phyloP scores from a whole-genome alignment of 2,797 vertebrate genomes.

The Lithobates sylvaticus region DNA sequence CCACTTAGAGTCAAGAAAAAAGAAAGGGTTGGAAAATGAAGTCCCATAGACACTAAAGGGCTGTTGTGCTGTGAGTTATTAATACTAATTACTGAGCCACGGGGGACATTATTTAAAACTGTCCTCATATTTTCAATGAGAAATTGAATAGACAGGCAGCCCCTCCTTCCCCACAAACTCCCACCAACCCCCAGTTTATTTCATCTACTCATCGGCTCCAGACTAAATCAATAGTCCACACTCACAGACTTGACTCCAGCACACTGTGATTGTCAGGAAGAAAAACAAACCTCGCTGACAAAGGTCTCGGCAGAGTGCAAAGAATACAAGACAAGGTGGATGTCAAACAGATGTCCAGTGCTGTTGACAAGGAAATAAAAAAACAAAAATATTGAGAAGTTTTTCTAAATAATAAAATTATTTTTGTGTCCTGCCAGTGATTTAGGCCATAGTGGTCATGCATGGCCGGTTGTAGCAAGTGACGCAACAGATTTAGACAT shows the following conservation, averaged over 20 bases:
- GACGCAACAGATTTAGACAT: too few species aligned
- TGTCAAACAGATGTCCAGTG: slow-evolving; percentile 49
- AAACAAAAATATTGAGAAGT: slow-evolving; percentile 11
- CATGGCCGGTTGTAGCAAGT: too few species aligned
- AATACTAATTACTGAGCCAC: slow-evolving; percentile 24
- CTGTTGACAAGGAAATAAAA: neutral
- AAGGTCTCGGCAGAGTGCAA: slow-evolving; percentile 45
- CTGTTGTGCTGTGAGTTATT: slow-evolving; percentile 12
- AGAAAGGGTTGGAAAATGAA: neutral
- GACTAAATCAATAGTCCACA: slow-evolving; percentile 48
- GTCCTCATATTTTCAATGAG: slow-evolving; percentile 14
- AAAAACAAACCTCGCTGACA: slow-evolving; percentile 48
- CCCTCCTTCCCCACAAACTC: neutral
- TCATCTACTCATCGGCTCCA: slow-evolving; percentile 32
- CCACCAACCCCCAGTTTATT: slow-evolving; percentile 23
- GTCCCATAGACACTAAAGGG: slow-evolving; percentile 19
- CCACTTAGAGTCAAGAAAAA: slow-evolving; percentile 21
- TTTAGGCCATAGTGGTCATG: too few species aligned
- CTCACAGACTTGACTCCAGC: slow-evolving; percentile 27
- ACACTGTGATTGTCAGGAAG: slow-evolving; percentile 49
- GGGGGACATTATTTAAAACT: slow-evolving; percentile 8
- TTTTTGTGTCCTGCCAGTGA: too few species aligned
- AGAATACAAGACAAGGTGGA: slow-evolving; percentile 33
- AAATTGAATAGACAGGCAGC: neutral
- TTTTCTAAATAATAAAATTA: neutral